phyloP scores from a whole-genome alignment of 2,888 invertebrate species.

The Sthenelais limicola region DNA sequence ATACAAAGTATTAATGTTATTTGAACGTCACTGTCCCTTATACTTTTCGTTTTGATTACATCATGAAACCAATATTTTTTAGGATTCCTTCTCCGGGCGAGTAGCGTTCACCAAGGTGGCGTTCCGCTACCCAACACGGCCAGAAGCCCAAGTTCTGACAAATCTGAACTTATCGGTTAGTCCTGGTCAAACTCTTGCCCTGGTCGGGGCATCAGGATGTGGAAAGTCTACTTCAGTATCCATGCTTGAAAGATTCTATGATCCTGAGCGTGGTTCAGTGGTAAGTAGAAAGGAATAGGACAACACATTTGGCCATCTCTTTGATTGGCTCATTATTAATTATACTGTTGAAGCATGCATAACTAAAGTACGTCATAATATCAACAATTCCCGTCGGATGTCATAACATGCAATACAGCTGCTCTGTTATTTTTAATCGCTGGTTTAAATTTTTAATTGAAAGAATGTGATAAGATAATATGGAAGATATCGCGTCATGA shows the following conservation, averaged over 20 bases:
- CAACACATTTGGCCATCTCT: too few relatives aligned
- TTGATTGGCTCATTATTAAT: too few relatives aligned
- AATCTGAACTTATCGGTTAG: slow-evolving; percentile 14
- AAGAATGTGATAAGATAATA: too few relatives aligned
- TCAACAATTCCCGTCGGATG: too few relatives aligned
- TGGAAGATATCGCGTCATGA: too few relatives aligned
- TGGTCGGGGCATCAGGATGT: slow-evolving; percentile 54
- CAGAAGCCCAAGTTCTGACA: slow-evolving; percentile 65
- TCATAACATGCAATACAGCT: too few relatives aligned
- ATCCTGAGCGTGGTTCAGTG: slow-evolving; percentile 48
- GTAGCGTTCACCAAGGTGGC: slow-evolving; percentile 70
- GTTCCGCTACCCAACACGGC: slow-evolving; percentile 73
- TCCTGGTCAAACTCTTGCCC: slow-evolving; percentile 52
- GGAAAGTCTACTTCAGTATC: slow-evolving; percentile 53
- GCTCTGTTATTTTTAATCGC: too few relatives aligned
- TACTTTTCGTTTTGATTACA: neutral
- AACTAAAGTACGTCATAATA: too few relatives aligned
- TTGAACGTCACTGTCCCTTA: too few relatives aligned
- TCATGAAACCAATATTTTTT: neutral
- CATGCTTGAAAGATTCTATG: slow-evolving; percentile 54
- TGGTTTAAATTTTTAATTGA: too few relatives aligned
- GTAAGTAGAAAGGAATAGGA: slow-evolving; percentile 50
- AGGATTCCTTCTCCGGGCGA: slow-evolving; percentile 62
- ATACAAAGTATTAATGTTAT: too few relatives aligned
- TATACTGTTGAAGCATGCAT: too few relatives aligned